Evolutionary conservation across 2,797 vertebrate species (phyloP), one percentile per base, ranked within the genome.

Genomic region (Echeneis naucrates): DNA sequence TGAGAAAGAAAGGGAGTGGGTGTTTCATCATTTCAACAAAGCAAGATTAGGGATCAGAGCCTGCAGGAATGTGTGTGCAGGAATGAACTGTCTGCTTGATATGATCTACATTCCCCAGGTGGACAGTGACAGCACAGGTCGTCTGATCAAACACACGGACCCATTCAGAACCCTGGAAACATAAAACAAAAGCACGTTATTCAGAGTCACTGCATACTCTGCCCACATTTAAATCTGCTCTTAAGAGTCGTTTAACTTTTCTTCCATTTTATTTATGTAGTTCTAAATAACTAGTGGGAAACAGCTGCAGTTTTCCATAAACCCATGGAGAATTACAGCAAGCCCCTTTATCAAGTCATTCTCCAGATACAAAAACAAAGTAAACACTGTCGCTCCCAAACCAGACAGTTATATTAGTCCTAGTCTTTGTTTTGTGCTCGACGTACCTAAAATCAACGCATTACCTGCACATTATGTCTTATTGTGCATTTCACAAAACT

Each of bases 81-180:
- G 72, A 81, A 80, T 65, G 48, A 45, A 68, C 82, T 78, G 69
- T 62, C 42, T 42, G 50, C 5, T 62, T 80, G 89, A 89, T 89
- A 83, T 50, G 65, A 92, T 90, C 89, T 68, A 59, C 82, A 87
- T 91, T 84, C 83, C 66, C 51, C 81, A 64, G 58, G 77, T 87
- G 62, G 80, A 62, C 35, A 17, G 68, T 40, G 72, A 60, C 70
- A 54, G 53, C 32, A 55, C 27, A 0, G 64, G 60, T 83, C 70
- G 78, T 68, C 60, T 61, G 57, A 77, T 59, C 47, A 17, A 45
- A 65, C 42, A 45, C 56, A 44, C 51, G 8, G 1, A 13, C 54
- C 50, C 44, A 30, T 53, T 77, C 57, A 45, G 24, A 69, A 37
- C 45, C 62, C 66, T 26, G 37, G 10, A 56, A 52, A 50, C 30